These are phyloP conservation scores for Phyllopteryx taeniolatus DNA, from an alignment of 2,113 vertebrate genomes.

Conservation along the genomic window DNA sequence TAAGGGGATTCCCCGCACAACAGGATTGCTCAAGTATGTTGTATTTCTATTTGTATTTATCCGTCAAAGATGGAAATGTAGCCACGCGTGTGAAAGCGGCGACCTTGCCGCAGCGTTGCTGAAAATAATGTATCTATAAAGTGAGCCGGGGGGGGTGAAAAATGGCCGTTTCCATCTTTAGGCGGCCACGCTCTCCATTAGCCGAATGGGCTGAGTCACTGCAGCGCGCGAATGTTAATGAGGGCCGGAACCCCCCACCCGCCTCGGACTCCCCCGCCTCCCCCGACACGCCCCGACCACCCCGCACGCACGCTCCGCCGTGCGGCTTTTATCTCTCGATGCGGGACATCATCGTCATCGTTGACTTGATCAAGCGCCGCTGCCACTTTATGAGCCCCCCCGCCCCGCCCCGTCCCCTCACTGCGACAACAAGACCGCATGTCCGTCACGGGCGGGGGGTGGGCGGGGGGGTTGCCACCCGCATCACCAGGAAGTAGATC, in stretches of 20 bases:
- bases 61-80: too few relatives aligned
- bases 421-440: neutral
- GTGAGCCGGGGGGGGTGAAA: constrained; percentile 69
- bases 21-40: too few relatives aligned
- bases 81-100: too few relatives aligned
- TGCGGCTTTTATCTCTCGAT: constrained; percentile 60
- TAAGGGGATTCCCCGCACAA: too few relatives aligned
- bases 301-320: constrained; percentile 11
- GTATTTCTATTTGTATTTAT: too few relatives aligned
- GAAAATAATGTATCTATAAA: constrained; percentile 79
- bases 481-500: too few relatives aligned
- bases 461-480: too few relatives aligned
- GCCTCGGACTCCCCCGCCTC: neutral
- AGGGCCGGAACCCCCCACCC: constrained; percentile 42
- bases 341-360: constrained; percentile 40
- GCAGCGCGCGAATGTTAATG: constrained; percentile 74
- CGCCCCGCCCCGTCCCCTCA: neutral
- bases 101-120: constrained; percentile 30
- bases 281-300: neutral
- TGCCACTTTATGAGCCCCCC: constrained; percentile 45
- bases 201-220: constrained; percentile 80
- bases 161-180: constrained; percentile 79
- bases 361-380: constrained; percentile 62
- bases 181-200: constrained; percentile 79
- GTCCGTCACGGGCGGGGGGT: neutral